Conservation (phyloP, 2,113 vertebrate genomes). For the Hipposideros armiger region DNA sequence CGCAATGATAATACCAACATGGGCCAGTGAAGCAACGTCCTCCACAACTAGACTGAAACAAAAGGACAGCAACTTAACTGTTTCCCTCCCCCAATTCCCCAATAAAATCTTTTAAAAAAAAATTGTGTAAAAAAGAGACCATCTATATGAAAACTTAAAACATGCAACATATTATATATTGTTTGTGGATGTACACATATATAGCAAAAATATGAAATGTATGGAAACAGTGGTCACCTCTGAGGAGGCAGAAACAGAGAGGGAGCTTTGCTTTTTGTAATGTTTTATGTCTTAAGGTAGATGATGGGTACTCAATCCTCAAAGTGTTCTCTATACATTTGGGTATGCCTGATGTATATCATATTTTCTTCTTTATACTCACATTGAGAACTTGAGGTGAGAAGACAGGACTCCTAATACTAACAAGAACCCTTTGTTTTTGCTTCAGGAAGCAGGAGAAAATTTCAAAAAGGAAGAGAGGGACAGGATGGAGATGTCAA, state of each 20-base stretch:
- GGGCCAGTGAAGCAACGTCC: too few species aligned
- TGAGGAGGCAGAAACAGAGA: neutral
- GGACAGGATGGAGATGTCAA: neutral
- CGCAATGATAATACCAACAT: too few species aligned
- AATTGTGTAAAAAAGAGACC: neutral
- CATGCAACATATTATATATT: neutral
- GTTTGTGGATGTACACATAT: neutral
- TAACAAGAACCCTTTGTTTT: neutral
- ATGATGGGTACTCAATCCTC: neutral
- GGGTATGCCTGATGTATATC: neutral
- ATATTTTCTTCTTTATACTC: neutral
- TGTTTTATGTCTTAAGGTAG: neutral
- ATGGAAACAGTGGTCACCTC: neutral
- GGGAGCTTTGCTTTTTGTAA: neutral
- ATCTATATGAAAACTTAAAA: constrained; percentile 34
- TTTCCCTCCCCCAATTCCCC: too few species aligned
- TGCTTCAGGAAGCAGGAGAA: neutral
- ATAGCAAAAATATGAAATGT: neutral
- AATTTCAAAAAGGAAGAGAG: neutral
- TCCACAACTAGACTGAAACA: too few species aligned
- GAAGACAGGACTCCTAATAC: neutral
- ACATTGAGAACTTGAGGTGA: neutral
- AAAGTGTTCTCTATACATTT: neutral
- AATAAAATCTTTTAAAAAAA: too few species aligned
- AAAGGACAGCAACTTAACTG: too few species aligned